Base-by-base conservation (phyloP, 2,797 vertebrate species). In the Lagocephalus sceleratus region DNA sequence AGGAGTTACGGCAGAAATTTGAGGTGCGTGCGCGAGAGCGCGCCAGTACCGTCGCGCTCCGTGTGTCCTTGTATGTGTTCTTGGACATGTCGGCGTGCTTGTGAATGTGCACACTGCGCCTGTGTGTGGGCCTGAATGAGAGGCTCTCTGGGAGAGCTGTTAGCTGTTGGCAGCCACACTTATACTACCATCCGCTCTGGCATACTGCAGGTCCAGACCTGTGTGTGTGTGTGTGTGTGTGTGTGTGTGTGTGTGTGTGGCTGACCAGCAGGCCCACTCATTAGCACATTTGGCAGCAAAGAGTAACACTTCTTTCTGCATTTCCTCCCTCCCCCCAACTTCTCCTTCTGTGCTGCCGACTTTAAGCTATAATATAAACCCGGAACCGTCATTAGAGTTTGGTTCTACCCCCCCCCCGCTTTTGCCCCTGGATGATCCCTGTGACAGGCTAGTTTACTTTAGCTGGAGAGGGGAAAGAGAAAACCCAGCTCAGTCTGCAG, bases 1-100 rank as follows among this genome's bases (percentile, higher is more conserved):
- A 98, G 60, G 97, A 99, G 15, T 88, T 98, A 20, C 85, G 96
- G 63, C 95, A 96, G 92, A 99, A 97, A 59, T 96, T 98, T 75
- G 96, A 99, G 94, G 96, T 98, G 70, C 87, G 80, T 66, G 65
- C 85, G 76, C 66, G 64, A 16, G 20, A 2, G 22, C 5, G 15
- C 2, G 42, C 15, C 14, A 6, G 19, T 63, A 46, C 38, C 55
- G 25, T 57, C 26, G 53, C 16, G 57, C 17, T 9, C 15, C 66
- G 64, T 57, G 56, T 40, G 66, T n/a, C 4, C 56, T 47, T 60
- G 54, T 7, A 23, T 51, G 32, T 47, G 8, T 5, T 15, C 9
- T 92, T 66, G 83, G 51, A 42, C 54, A 29, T 57, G 40, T 56
- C 15, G 62, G 54, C 16, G 22, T 41, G 69, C 16, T 5, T 57